Conservation (phyloP, 2,797 vertebrate species). For the Pseudotriccus pelzelni region DNA sequence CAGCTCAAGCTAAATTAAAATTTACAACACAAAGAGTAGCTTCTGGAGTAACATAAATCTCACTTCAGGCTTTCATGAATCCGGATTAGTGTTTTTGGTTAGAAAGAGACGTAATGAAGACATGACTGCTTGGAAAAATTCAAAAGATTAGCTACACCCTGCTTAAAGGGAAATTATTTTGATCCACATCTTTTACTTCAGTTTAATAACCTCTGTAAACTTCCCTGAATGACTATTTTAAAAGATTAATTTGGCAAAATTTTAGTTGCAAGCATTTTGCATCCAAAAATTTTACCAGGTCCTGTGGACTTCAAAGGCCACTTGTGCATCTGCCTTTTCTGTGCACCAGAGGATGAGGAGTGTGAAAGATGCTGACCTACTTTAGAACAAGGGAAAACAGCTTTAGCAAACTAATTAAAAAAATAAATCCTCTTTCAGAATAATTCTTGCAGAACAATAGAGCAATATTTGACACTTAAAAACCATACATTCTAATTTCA, state of each 20-base stretch:
- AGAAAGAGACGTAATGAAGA: not conserved
- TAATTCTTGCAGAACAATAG: not conserved
- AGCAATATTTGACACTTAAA: not conserved
- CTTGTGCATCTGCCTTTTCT: not conserved
- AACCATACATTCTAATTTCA: not conserved
- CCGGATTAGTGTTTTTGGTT: not conserved
- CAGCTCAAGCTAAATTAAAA: slow-evolving; percentile 23
- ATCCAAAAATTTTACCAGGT: not conserved
- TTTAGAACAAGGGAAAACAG: not conserved
- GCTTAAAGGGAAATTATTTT: not conserved
- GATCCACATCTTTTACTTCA: not conserved
- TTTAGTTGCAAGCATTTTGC: not conserved
- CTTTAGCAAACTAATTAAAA: not conserved
- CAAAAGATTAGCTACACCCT: not conserved
- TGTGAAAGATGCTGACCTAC: not conserved
- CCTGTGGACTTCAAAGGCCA: not conserved
- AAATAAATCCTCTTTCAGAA: not conserved
- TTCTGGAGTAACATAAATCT: not conserved
- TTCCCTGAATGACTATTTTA: not conserved
- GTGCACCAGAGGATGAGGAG: not conserved
- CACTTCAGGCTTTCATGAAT: not conserved
- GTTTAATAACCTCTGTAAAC: not conserved
- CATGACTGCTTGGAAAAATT: not conserved
- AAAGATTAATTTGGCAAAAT: not conserved
- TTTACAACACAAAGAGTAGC: not conserved